Percentiles rank a stretch among this genome's conserved stretches.
phyloP scores from a whole-genome alignment of 2,113 vertebrate genomes.

The Perognathus longimembris region DNA sequence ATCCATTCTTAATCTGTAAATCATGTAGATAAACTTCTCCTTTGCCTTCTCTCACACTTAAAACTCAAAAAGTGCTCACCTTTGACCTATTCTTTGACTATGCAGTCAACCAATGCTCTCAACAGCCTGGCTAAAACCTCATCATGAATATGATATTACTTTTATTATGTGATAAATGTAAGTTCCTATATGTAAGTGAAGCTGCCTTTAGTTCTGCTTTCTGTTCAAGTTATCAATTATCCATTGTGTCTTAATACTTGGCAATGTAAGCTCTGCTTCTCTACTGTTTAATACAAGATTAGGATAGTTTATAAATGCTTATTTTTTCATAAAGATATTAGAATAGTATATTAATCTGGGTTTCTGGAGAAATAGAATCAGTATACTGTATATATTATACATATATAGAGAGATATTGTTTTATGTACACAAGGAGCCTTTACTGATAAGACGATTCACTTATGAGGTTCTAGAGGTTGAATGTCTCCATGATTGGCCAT shows the following conservation, averaged over 20 bases:
- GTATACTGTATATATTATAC: background rate
- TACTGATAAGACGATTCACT: background rate
- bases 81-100: background rate
- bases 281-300: conserved; percentile 2
- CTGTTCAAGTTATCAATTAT: background rate
- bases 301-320: background rate
- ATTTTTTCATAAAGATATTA: background rate
- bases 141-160: background rate
- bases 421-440: too few species aligned
- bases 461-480: background rate
- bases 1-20: background rate
- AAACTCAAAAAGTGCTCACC: background rate
- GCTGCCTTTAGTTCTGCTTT: background rate
- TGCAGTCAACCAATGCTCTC: background rate
- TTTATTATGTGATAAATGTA: background rate
- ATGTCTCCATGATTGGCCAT: background rate
- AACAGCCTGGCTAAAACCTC: background rate
- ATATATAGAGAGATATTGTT: background rate
- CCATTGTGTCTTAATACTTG: background rate
- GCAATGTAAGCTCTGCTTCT: background rate
- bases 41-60: background rate
- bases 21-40: background rate
- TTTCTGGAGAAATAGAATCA: background rate
- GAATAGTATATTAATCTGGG: background rate
- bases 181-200: background rate